A percentile compares a stretch with the other conserved stretches of the same genome.
phyloP scores from a whole-genome alignment of 2,797 vertebrate genomes.

The Rhinophrynus dorsalis region DNA sequence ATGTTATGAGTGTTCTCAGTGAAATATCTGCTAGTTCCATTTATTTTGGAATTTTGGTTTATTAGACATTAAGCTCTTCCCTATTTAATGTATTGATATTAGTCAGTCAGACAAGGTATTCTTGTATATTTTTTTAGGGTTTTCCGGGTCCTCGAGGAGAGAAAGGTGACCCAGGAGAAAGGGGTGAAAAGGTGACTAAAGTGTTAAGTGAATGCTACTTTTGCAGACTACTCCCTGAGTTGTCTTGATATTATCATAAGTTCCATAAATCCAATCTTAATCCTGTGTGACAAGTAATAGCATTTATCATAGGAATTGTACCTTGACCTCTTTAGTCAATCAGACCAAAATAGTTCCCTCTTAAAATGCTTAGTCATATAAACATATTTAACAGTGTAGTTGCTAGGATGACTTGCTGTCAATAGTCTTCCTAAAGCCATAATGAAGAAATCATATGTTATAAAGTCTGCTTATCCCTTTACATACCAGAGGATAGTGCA shows the following conservation, averaged over 20 bases:
- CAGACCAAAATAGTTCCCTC: background rate
- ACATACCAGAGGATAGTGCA: too few species aligned
- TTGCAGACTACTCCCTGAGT: conserved; percentile 50
- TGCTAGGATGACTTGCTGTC: background rate
- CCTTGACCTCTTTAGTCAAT: background rate
- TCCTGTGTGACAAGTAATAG: conserved; percentile 62
- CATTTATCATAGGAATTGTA: conserved; percentile 6
- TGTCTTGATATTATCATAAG: conserved; percentile 38
- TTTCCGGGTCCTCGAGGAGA: conserved; percentile 95
- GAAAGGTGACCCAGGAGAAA: conserved; percentile 95
- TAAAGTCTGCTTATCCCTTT: too few species aligned
- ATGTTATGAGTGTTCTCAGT: too few species aligned
- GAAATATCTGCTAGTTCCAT: too few species aligned
- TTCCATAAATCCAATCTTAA: conserved; percentile 33
- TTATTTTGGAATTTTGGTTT: too few species aligned
- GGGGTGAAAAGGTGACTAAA: conserved; percentile 96
- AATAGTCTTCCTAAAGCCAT: background rate
- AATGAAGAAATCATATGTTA: too few species aligned
- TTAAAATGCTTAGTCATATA: conserved; percentile 9
- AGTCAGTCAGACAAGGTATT: conserved; percentile 22
- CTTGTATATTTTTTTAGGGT: conserved; percentile 87
- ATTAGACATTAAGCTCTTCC: background rate
- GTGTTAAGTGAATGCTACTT: conserved; percentile 49
- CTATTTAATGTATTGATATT: background rate
- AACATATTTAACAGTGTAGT: background rate